Conservation (phyloP, 2,113 vertebrate genomes). For the Myrmecobius fasciatus region DNA sequence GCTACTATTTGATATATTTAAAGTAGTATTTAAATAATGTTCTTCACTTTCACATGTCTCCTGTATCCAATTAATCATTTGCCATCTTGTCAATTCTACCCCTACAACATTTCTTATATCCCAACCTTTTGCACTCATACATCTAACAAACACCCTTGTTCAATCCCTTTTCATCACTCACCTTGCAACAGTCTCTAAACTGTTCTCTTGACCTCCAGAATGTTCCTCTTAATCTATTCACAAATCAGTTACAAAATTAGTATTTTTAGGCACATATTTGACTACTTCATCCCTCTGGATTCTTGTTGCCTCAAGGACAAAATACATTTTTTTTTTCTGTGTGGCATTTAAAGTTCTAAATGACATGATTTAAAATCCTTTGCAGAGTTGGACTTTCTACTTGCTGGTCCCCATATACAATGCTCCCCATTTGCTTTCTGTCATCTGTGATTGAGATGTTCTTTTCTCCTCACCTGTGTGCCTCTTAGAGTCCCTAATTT, state of each 20-base stretch:
- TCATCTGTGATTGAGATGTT: neutral
- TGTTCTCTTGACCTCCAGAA: neutral
- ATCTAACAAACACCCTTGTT: neutral
- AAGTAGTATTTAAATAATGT: neutral
- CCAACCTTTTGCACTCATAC: neutral
- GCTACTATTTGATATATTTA: neutral
- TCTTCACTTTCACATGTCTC: neutral
- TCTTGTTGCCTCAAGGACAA: neutral
- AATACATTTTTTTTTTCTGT: neutral
- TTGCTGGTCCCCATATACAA: neutral
- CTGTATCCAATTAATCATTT: neutral
- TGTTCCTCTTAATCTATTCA: neutral
- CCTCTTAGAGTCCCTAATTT: neutral
- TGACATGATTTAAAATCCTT: neutral
- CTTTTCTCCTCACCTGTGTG: neutral
- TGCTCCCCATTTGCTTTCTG: neutral
- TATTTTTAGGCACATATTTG: neutral
- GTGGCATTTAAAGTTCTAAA: neutral
- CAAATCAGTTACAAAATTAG: neutral
- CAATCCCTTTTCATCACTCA: neutral
- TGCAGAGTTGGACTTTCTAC: neutral
- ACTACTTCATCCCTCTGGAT: neutral
- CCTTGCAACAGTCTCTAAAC: neutral
- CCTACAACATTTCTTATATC: neutral
- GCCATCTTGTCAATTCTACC: neutral